These are phyloP conservation scores for Oxyura jamaicensis DNA, from an alignment of 2,113 vertebrate species.

Conservation along the genomic window DNA sequence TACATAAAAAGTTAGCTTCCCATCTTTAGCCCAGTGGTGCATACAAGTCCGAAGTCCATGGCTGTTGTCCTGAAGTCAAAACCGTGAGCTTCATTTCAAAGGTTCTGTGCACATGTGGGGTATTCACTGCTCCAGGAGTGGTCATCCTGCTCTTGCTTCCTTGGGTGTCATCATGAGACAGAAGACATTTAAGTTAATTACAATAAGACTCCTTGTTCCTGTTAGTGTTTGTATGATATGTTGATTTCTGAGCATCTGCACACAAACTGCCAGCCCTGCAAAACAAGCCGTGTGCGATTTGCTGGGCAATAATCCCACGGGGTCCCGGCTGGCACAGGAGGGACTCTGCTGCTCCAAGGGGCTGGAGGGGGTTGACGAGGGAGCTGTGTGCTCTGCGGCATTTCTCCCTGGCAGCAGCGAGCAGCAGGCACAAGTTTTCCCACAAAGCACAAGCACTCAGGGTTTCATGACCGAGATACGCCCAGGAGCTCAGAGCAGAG, in stretches of 20 bases:
- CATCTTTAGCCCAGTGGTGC: not conserved
- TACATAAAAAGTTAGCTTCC: not conserved
- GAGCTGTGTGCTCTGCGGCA: not conserved
- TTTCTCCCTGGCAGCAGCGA: not conserved
- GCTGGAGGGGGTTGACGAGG: not conserved
- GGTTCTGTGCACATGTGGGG: not conserved
- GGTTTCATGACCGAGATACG: rapidly evolving
- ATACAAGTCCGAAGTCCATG: no score
- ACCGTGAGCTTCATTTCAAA: not conserved
- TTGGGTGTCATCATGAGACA: not conserved
- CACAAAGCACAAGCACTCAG: not conserved
- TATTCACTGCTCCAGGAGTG: not conserved
- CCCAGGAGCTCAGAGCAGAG: rapidly evolving
- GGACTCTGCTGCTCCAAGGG: not conserved
- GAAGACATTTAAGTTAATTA: not conserved
- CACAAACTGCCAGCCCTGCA: not conserved
- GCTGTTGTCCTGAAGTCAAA: not conserved
- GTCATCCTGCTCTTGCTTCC: not conserved
- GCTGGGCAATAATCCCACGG: not conserved
- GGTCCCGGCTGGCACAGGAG: not conserved
- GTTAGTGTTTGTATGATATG: not conserved
- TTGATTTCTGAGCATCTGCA: not conserved
- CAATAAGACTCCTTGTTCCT: not conserved
- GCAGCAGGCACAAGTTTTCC: not conserved
- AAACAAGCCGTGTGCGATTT: not conserved